Base-by-base conservation (phyloP, 2,888 invertebrate genomes). In the Leptinotarsa juncta region DNA sequence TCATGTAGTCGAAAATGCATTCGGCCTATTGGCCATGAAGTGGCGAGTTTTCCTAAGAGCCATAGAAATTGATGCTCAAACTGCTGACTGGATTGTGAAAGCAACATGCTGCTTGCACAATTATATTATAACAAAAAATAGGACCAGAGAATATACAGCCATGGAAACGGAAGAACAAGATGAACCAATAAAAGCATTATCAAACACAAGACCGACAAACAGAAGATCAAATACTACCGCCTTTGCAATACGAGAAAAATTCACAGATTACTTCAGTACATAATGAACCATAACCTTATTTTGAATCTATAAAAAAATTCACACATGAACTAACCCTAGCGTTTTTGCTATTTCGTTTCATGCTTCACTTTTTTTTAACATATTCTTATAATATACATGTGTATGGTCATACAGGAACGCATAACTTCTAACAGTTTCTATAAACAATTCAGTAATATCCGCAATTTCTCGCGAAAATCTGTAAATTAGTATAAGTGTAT, bases 401-500 rank as follows among this genome's bases (percentile, higher is more conserved):
- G 66, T 66, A 53, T 4, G 4, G 53, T 53, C 26, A 42, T 65
- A 65, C 42, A 66, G 66, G 18, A 66, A 66, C 42, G 1, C 20
- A 66, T n/a, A 42, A 42, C n/a, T 66, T 42, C 49, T 48, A 14
- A 65, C 26, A 23, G 16, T 42, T 53, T n/a, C 53, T 53, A 53
- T 18, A 16, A 53, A 18, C 7, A 53, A 3, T 53, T 53, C 53
- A 53, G 18, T 53, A 18, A 20, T 53, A n/a, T 7, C 7, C 53
- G 53, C 16, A 18, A n/a, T 32, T 5, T 5, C 42, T 49, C 66
- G 16, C 66, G 10, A 66, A 32, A 66, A 66, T 66, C 66, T 66
- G 42, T 66, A 42, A 66, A 42, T 66, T 66, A n/a, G 66, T 66
- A 66, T 49, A 49, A 66, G 66, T 66, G 42, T 66, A 66, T 66